These are phyloP conservation scores for Protaetia brevitarsis DNA, from an alignment of 1,140 invertebrate species.

Conservation along the genomic window DNA sequence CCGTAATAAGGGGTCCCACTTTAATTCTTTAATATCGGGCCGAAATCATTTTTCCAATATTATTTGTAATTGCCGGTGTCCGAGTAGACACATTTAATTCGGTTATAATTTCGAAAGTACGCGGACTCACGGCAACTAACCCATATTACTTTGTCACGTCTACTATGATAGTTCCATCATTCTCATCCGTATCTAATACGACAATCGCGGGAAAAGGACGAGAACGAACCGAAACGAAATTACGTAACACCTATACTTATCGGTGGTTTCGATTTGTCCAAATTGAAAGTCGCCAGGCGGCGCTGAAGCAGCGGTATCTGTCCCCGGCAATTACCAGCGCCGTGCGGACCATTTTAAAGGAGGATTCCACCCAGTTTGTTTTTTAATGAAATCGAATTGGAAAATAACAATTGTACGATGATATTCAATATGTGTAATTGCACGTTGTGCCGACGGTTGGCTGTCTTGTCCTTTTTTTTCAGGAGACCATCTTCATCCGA, in stretches of 20 bases:
- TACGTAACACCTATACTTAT: slow-evolving; percentile 26
- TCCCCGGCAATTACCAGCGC: slow-evolving; percentile 5
- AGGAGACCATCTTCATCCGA: background rate
- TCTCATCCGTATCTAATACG: slow-evolving; percentile 20
- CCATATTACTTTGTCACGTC: background rate
- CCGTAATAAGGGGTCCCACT: slow-evolving; percentile 20
- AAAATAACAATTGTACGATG: slow-evolving; percentile 15
- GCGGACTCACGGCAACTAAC: too few species aligned
- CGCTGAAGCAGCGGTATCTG: slow-evolving; percentile 15
- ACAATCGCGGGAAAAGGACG: slow-evolving; percentile 21
- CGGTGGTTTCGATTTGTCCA: slow-evolving; percentile 29
- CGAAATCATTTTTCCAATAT: background rate
- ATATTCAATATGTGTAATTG: slow-evolving; percentile 15
- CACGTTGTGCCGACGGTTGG: background rate
- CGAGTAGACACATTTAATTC: slow-evolving; percentile 22
- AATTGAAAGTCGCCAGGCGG: slow-evolving; percentile 30
- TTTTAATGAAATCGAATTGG: slow-evolving; percentile 17
- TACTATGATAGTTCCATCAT: background rate
- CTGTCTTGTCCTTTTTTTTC: slow-evolving; percentile 3
- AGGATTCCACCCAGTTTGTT: slow-evolving; percentile 11
- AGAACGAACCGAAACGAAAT: slow-evolving; percentile 25
- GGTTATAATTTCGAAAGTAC: slow-evolving; percentile 16
- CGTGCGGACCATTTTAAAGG: slow-evolving; percentile 4
- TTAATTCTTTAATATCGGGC: slow-evolving; percentile 15
- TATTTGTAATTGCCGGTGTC: background rate